phyloP scores from a whole-genome alignment of 2,888 invertebrate species.

The Gymnoscelis rufifasciata region DNA sequence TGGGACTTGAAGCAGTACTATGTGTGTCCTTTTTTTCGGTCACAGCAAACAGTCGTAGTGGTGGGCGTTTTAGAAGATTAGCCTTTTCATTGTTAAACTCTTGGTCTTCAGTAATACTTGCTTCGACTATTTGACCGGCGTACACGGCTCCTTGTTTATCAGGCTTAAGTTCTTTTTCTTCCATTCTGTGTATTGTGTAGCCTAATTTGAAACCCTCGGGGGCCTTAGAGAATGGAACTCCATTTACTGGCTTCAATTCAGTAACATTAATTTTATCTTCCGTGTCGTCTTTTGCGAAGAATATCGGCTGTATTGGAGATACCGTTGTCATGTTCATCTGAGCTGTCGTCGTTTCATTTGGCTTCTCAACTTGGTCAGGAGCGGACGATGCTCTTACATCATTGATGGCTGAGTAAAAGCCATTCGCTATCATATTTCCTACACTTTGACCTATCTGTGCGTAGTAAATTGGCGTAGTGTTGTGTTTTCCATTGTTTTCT shows the following conservation, averaged over 20 bases:
- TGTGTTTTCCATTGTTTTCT: conserved; percentile 25
- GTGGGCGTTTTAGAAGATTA: conserved; percentile 49
- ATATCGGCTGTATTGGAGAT: conserved; percentile 45
- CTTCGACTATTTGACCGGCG: conserved; percentile 69
- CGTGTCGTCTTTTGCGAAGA: conserved; percentile 45
- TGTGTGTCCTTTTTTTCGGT: conserved; percentile 45
- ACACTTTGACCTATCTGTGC: conserved; percentile 67
- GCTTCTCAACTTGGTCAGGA: conserved; percentile 78
- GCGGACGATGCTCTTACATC: conserved; percentile 81
- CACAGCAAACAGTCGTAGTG: conserved; percentile 52
- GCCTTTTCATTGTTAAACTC: conserved; percentile 64
- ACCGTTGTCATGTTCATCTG: conserved; percentile 39
- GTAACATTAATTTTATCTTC: conserved; percentile 40
- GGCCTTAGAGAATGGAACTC: conserved; percentile 59
- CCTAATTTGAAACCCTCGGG: conserved; percentile 60
- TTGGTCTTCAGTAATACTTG: conserved; percentile 63
- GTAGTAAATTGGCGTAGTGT: conserved; percentile 67
- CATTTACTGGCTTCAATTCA: conserved; percentile 52
- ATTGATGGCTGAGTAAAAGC: conserved; percentile 80
- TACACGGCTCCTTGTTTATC: conserved; percentile 57
- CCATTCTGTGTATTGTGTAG: conserved; percentile 57
- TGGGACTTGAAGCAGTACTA: conserved; percentile 30
- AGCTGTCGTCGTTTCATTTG: conserved; percentile 59
- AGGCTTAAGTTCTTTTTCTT: conserved; percentile 51
- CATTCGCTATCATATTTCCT: conserved; percentile 57